Conservation (phyloP, 2,113 vertebrate species). For the Ictalurus punctatus region DNA sequence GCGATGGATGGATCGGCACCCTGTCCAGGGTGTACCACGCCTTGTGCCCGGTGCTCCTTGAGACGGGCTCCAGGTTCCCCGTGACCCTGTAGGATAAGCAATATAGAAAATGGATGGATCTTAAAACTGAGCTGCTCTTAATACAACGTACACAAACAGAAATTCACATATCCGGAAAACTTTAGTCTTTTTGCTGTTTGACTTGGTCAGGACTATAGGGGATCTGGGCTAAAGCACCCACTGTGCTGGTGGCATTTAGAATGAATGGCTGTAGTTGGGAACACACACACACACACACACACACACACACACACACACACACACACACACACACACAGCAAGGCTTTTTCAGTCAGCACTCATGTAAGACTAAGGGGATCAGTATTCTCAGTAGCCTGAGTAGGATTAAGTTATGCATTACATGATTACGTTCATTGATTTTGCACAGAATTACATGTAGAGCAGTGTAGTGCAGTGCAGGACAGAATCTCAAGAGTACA, state of each 20-base stretch:
- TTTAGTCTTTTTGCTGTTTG: constrained; percentile 26
- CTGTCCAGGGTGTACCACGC: too few relatives aligned
- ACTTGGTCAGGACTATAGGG: constrained; percentile 5
- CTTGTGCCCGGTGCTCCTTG: too few relatives aligned
- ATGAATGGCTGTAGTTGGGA: constrained; percentile 24
- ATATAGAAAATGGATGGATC: too few relatives aligned
- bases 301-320: constrained; percentile 6
- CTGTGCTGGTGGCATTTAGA: constrained; percentile 44
- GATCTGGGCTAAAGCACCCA: constrained; percentile 25
- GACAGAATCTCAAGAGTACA: neutral
- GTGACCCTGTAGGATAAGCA: too few relatives aligned
- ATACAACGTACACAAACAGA: neutral
- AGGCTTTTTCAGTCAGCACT: neutral
- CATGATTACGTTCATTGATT: constrained; percentile 41
- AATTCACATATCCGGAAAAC: neutral
- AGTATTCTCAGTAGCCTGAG: constrained; percentile 30
- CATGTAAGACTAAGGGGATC: constrained; percentile 16
- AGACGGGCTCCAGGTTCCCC: too few relatives aligned
- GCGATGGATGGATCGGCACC: too few relatives aligned
- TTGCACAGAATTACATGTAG: constrained; percentile 32
- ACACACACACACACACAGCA: neutral
- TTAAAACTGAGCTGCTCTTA: too few relatives aligned
- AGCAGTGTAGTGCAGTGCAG: neutral
- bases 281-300: neutral
- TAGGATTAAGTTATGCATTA: constrained; percentile 43